phyloP scores from a whole-genome alignment of 2,113 vertebrate species.

The Lophius piscatorius region DNA sequence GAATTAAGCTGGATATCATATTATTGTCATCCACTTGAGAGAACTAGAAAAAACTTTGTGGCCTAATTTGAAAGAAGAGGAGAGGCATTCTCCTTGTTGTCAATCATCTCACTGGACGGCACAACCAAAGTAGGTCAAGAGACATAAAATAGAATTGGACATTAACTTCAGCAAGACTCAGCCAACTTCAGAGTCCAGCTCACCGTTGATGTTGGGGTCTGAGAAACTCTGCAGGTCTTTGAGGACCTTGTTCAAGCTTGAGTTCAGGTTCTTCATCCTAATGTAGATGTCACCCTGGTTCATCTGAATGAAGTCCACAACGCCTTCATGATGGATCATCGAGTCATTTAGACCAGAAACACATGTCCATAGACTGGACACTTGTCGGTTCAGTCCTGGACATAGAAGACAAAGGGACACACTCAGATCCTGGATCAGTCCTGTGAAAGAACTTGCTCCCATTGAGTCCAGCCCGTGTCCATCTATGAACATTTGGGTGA shows the following conservation, averaged over 20 bases:
- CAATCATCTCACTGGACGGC: too few relatives aligned
- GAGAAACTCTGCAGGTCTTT: constrained; percentile 75
- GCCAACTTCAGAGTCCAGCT: not conserved
- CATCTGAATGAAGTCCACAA: constrained; percentile 82
- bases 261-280: constrained; percentile 84
- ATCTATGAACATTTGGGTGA: too few relatives aligned
- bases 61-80: too few relatives aligned
- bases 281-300: constrained; percentile 79
- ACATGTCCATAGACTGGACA: constrained; percentile 87
- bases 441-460: not conserved
- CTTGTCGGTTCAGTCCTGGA: constrained; percentile 84
- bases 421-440: not conserved
- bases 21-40: too few relatives aligned
- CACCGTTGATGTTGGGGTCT: constrained; percentile 72
- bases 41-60: too few relatives aligned
- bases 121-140: too few relatives aligned
- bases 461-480: too few relatives aligned
- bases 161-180: too few relatives aligned
- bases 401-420: not conserved
- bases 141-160: too few relatives aligned
- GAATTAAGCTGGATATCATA: too few relatives aligned
- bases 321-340: constrained; percentile 71
- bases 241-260: constrained; percentile 80
- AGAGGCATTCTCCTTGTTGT: too few relatives aligned
- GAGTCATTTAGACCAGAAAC: constrained; percentile 86